phyloP scores from a whole-genome alignment of 2,888 invertebrate species.

The Dynastes grantii region DNA sequence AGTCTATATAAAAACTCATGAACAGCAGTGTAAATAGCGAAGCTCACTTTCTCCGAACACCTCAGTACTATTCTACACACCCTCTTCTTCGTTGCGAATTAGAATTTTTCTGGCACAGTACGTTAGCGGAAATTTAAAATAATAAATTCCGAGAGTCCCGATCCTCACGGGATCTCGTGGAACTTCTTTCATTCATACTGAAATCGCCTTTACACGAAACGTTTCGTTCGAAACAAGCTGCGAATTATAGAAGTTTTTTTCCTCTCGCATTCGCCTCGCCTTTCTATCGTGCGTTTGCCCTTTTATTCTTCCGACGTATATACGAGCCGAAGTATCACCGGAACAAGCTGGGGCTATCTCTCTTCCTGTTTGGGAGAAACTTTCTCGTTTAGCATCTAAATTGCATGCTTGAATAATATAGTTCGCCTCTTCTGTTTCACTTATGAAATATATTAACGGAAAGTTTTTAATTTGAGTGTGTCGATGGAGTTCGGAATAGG shows the following conservation, averaged over 20 bases:
- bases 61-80: background rate
- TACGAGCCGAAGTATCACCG: slow-evolving; percentile 1
- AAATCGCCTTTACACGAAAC: slow-evolving; percentile 47
- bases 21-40: background rate
- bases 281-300: background rate
- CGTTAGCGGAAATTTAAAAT: slow-evolving; percentile 51
- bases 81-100: slow-evolving; percentile 1
- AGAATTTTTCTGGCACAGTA: slow-evolving; percentile 44
- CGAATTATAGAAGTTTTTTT: slow-evolving; percentile 47
- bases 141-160: slow-evolving; percentile 49
- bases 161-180: slow-evolving; percentile 42
- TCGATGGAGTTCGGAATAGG: background rate
- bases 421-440: slow-evolving; percentile 35
- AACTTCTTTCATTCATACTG: slow-evolving; percentile 52
- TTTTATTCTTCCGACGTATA: slow-evolving; percentile 9
- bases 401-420: slow-evolving; percentile 22
- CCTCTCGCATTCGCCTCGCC: slow-evolving; percentile 3
- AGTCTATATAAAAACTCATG: background rate
- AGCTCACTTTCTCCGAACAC: background rate
- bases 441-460: slow-evolving; percentile 38
- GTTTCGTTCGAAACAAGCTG: slow-evolving; percentile 43
- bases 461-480: slow-evolving; percentile 31
- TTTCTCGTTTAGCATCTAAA: slow-evolving; percentile 41
- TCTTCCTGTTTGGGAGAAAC: slow-evolving; percentile 1
- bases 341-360: background rate